Base-by-base conservation (phyloP, 2,888 invertebrate genomes). In the Argynnis bischoffii region DNA sequence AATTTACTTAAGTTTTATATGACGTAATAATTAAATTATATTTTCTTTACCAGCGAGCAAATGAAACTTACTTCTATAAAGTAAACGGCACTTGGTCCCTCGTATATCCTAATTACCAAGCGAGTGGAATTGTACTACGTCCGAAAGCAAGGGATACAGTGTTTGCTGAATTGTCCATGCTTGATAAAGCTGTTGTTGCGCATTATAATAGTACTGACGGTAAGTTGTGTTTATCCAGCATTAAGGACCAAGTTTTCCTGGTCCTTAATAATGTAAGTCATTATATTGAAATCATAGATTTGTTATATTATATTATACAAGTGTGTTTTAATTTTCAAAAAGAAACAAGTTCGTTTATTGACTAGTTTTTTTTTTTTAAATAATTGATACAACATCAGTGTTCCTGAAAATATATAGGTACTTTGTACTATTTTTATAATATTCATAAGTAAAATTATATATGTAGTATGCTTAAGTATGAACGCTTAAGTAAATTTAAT, bases 11-110 rank as follows among this genome's bases (percentile, higher is more conserved):
- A 41, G 35, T 11, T 41, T 8, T 41, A 41, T 41, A 50, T 13
- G 6, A 56, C 31, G 11, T 13, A 46, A 18, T 18, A 16, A 46
- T 21, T 16, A 35, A 13, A 18, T 56, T 31, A 41, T 13, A 26
- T 53, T 14, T 46, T 21, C 46, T 16, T 61, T 57, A 26, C 13
- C n/a, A 95, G 94, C 93, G 94, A 50, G 88, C 88, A 60, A 94
- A 94, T 65, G 94, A 94, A 31, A 94, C 95, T 0, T 94, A 94
- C 84, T 95, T 75, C 93, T 95, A 70, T 93, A 94, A 88, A 90
- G 94, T 89, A 92, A 96, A 90, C 88, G 96, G 79, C 91, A 96
- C 93, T 79, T 96, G 86, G 96, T 96, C 74, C 92, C 94, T 90
- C 80, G 93, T 94, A 73, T 92, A 89, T 71, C 90, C 89, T 0